Percentiles rank a stretch among this genome's conserved stretches.
Evolutionary conservation across 2,113 vertebrate species (phyloP).

Genomic region (Rhinolophus ferrumequinum): DNA sequence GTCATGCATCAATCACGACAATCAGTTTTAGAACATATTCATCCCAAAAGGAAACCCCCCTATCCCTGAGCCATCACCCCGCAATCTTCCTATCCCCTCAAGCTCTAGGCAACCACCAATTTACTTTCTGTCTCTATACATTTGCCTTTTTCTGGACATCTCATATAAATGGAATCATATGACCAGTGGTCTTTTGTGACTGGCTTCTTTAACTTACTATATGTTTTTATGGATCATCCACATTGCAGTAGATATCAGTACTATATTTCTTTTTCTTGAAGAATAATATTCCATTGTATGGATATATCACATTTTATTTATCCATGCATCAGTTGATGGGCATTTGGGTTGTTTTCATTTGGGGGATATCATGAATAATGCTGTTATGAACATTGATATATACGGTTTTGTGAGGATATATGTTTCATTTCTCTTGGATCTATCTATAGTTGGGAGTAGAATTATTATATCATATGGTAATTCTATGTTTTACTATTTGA

Average conservation of each 20-base stretch:
- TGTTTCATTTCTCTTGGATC: conserved; percentile 26
- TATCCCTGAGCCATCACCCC: background rate
- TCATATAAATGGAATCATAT: background rate
- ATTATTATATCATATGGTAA: background rate
- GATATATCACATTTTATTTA: background rate
- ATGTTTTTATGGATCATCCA: background rate
- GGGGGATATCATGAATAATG: background rate
- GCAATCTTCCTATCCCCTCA: background rate
- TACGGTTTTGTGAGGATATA: background rate
- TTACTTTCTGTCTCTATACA: background rate
- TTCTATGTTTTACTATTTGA: background rate
- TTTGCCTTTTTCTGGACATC: background rate
- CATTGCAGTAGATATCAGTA: background rate
- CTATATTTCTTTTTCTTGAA: background rate
- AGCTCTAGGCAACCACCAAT: background rate
- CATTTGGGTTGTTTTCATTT: background rate
- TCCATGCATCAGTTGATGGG: background rate
- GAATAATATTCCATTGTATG: background rate
- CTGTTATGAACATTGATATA: background rate
- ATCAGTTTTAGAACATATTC: background rate
- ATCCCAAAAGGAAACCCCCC: background rate
- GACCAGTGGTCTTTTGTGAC: background rate
- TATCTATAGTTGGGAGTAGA: background rate
- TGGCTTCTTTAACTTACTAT: background rate
- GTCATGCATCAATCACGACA: background rate